These are phyloP conservation scores for Setipinna tenuifilis DNA, from an alignment of 2,797 vertebrate genomes.

Conservation along the genomic window DNA sequence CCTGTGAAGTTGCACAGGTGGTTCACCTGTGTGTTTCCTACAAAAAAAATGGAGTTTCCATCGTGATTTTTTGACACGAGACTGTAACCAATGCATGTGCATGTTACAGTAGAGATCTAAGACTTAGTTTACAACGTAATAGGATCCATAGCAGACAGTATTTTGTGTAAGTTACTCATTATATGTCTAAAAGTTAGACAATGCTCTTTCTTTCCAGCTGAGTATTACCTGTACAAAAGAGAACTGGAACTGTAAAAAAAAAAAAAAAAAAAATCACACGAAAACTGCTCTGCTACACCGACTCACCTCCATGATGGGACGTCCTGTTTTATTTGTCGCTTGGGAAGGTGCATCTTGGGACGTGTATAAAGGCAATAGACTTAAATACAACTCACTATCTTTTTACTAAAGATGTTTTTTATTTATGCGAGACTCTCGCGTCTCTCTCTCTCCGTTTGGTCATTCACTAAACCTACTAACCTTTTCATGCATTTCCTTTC, in stretches of 20 bases:
- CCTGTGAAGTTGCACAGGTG: neutral
- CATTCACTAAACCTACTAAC: slow-evolving; percentile 1
- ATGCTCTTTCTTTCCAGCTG: slow-evolving; percentile 29
- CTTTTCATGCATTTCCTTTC: neutral
- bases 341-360: slow-evolving; percentile 12
- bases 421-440: neutral
- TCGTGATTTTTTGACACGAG: slow-evolving; percentile 5
- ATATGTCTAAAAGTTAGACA: slow-evolving; percentile 17
- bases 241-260: slow-evolving; percentile 13
- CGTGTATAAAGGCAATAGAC: slow-evolving; percentile 17
- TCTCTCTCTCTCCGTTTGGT: neutral
- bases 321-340: neutral
- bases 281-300: neutral
- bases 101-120: slow-evolving; percentile 45
- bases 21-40: slow-evolving; percentile 13
- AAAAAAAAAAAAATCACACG: too few relatives aligned
- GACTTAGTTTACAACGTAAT: slow-evolving; percentile 40
- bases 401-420: neutral
- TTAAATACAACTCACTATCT: neutral
- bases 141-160: slow-evolving; percentile 33
- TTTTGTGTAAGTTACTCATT: slow-evolving; percentile 36
- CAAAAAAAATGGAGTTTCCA: slow-evolving; percentile 4
- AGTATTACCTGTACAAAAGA: slow-evolving; percentile 29
- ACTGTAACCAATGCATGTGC: slow-evolving; percentile 43
- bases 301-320: neutral